These are phyloP conservation scores for Phenganax marumi DNA, from an alignment of 92 coral and sea anemone species.

Conservation along the genomic window DNA sequence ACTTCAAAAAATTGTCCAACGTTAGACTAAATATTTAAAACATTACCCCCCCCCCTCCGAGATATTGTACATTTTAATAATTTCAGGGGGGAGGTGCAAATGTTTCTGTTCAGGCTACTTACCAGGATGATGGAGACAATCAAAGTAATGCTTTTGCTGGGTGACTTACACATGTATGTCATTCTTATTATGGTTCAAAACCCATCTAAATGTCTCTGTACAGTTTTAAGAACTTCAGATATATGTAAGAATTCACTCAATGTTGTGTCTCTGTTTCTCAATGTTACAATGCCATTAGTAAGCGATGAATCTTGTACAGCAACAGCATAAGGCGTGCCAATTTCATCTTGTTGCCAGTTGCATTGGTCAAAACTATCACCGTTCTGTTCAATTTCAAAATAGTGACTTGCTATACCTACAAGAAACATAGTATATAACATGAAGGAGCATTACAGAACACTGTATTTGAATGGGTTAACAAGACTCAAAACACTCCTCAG, in stretches of 20 bases:
- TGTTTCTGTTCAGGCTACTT: no score
- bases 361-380: conserved; percentile 45
- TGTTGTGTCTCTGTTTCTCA: conserved; percentile 85
- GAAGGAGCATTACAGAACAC: no score
- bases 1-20: no score
- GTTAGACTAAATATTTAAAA: no score
- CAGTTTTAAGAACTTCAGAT: conserved; percentile 78
- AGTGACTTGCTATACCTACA: conserved; percentile 66
- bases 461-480: no score
- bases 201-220: conserved; percentile 64
- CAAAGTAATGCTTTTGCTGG: no score
- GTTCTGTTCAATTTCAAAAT: conserved; percentile 10
- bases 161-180: no score
- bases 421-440: not conserved
- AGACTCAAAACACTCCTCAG: not conserved
- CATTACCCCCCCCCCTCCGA: no score
- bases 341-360: conserved; percentile 73
- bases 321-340: conserved; percentile 88
- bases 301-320: conserved; percentile 74
- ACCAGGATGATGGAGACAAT: no score
- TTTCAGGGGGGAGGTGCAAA: no score
- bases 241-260: conserved; percentile 85
- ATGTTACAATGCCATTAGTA: conserved; percentile 75
- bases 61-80: no score
- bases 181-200: no score